Evolutionary conservation across 2,113 vertebrate species (phyloP), one percentile per base, ranked within the genome.

Genomic region (Pelobates fuscus): DNA sequence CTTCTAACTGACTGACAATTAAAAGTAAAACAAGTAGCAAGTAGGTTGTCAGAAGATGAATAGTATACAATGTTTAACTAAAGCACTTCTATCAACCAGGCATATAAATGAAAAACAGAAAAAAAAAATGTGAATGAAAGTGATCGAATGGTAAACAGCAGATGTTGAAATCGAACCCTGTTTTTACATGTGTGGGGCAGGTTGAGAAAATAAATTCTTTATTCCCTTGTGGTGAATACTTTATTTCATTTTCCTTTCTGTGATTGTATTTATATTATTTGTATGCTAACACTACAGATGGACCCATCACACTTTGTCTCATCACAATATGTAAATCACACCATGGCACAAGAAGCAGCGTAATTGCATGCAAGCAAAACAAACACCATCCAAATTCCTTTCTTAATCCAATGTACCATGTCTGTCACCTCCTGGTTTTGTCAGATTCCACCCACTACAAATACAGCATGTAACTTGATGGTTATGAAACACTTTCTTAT

Each of bases 131-230:
- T 8, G 37, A n/a, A n/a, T n/a, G n/a, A n/a, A n/a, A n/a, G n/a
- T n/a, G 15, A 3, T 41, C 23, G 25, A 54, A 60, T 20, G 55
- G 37, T 71, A 71, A 71, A 71, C 52, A 63, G 20, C 70, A 71
- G 70, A 74, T 74, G 71, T 74, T 74, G 24, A 57, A 63, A 11
- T 17, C 17, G 55, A 21, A 11, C 17, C 58, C 21, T 59, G 61
- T 43, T 74, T 74, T 57, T 26, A 74, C 71, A 66, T 65, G 32
- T 57, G 71, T 58, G 30, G 52, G 71, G 49, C 37, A 65, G 62
- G 61, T 26, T 74, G 71, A 37, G 49, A 74, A 74, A 74, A 74
- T 74, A 74, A 73, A 74, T 74, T 23, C 29, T 26, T 20, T 74
- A 20, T 26, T 66, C 30, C 49, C 71, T 26, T 57, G 46, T 74